A percentile compares a stretch with the other conserved stretches of the same genome.
phyloP scores from a whole-genome alignment of 2,113 vertebrate genomes.

The Bambusicola thoracicus region DNA sequence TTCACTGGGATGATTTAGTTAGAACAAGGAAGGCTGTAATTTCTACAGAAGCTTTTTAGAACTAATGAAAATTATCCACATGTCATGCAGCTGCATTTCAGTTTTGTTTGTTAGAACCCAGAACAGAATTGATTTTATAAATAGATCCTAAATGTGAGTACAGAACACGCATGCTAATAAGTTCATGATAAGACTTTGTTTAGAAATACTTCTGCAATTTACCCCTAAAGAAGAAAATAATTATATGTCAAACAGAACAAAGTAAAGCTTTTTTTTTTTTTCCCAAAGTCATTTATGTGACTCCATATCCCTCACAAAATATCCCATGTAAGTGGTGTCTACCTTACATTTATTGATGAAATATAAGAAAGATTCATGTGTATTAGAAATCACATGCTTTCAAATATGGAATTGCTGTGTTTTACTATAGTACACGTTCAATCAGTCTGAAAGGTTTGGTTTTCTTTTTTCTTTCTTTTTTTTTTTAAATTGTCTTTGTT shows the following conservation, averaged over 20 bases:
- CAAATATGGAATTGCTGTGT: background rate
- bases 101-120: conserved; percentile 81
- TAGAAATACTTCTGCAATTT: conserved; percentile 77
- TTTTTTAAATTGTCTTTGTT: background rate
- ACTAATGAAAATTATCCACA: conserved; percentile 83
- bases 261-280: conserved; percentile 67
- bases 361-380: background rate
- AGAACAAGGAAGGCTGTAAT: conserved; percentile 76
- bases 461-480: background rate
- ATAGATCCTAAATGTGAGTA: conserved; percentile 83
- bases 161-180: conserved; percentile 79
- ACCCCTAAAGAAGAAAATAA: conserved; percentile 68
- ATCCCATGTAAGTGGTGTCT: conserved; percentile 10
- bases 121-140: conserved; percentile 86
- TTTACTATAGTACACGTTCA: background rate
- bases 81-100: conserved; percentile 85
- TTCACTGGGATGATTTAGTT: conserved; percentile 72
- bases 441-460: background rate
- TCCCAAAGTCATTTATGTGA: conserved; percentile 69
- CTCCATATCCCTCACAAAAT: conserved; percentile 15
- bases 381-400: background rate
- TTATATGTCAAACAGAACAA: conserved; percentile 66
- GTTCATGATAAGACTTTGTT: conserved; percentile 80
- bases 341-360: conserved; percentile 31
- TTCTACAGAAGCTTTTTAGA: conserved; percentile 80